These are phyloP conservation scores for Megalopta genalis DNA, from an alignment of 1,140 invertebrate species.

Conservation along the genomic window DNA sequence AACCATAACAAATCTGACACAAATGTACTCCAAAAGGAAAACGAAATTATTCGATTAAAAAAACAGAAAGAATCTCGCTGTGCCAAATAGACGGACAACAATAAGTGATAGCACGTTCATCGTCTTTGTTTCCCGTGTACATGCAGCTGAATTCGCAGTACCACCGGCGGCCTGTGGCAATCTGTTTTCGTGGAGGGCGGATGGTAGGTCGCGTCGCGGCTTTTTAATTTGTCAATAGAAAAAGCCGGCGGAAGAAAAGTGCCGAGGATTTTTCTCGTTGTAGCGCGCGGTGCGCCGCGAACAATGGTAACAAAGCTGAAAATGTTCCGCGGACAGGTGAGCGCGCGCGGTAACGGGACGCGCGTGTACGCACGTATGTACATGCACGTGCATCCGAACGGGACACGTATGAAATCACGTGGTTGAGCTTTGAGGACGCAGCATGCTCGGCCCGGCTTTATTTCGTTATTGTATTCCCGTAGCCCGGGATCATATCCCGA, in stretches of 20 bases:
- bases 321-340: neutral
- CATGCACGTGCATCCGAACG: neutral
- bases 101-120: no score
- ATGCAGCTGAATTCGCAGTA: no score
- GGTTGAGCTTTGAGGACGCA: neutral
- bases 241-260: neutral
- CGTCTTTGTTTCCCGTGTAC: no score
- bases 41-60: no score
- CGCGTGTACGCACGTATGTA: neutral
- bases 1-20: no score
- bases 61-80: no score
- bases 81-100: no score
- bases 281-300: neutral
- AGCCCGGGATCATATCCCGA: conserved; percentile 34
- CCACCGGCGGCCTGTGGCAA: no score
- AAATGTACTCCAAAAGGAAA: no score
- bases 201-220: no score
- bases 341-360: neutral
- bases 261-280: neutral
- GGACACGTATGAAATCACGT: neutral
- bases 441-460: conserved; percentile 18
- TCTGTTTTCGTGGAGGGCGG: no score
- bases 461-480: conserved; percentile 47
- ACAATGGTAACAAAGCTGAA: conserved; percentile 30
- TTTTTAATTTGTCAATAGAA: no score